phyloP scores from a whole-genome alignment of 2,113 vertebrate species.

The Cromileptes altivelis region DNA sequence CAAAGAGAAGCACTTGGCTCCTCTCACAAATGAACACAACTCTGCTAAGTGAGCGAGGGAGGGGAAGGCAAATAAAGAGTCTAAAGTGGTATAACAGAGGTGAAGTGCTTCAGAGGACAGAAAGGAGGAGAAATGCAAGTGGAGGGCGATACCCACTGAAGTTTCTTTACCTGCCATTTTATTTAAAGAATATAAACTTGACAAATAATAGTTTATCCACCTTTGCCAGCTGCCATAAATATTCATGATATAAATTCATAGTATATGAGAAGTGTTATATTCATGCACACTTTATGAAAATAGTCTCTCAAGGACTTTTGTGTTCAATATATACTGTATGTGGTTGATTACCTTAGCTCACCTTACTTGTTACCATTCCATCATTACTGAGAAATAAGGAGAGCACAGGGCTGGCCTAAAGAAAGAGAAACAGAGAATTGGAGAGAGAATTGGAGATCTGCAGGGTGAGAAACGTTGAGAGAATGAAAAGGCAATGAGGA shows the following conservation, averaged over 20 bases:
- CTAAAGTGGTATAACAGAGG: constrained; percentile 38
- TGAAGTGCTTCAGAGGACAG: neutral
- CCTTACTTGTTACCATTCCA: constrained; percentile 20
- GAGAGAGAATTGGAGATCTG: constrained; percentile 18
- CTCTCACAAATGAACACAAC: constrained; percentile 26
- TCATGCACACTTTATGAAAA: neutral
- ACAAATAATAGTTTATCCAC: neutral
- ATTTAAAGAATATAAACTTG: neutral
- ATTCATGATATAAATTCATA: neutral
- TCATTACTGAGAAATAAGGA: constrained; percentile 3
- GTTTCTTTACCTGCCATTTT: neutral
- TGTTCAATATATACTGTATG: neutral
- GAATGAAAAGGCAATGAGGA: constrained; percentile 55
- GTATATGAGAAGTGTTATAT: neutral
- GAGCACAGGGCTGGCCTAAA: neutral
- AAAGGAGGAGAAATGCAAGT: constrained; percentile 6
- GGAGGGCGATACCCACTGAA: neutral
- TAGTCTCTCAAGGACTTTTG: constrained; percentile 2
- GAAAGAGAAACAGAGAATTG: constrained; percentile 7
- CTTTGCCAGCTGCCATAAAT: neutral
- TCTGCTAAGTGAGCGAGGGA: constrained; percentile 43
- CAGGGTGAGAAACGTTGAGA: constrained; percentile 27
- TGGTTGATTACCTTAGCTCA: neutral
- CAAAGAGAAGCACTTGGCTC: constrained; percentile 53
- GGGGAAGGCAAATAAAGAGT: constrained; percentile 27